These are phyloP conservation scores for Beroe forskalii DNA, from an alignment of 37 sponge, comb jelly and placozoan species.

Conservation along the genomic window DNA sequence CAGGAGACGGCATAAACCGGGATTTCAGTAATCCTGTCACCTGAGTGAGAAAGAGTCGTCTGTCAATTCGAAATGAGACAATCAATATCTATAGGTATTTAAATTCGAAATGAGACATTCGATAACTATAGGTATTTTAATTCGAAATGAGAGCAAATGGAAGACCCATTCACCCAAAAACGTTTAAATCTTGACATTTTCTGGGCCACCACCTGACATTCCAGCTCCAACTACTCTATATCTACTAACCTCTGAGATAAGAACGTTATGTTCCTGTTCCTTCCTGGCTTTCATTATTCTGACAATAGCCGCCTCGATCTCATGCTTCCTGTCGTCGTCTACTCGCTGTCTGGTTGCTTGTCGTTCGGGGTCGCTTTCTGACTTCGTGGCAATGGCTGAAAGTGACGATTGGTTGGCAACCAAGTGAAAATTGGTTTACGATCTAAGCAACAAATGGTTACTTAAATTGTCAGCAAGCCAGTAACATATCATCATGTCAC, in stretches of 20 bases:
- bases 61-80: too few species aligned
- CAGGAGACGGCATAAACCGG: conserved; percentile 88
- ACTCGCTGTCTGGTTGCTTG: conserved; percentile 97
- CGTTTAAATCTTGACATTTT: too few species aligned
- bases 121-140: too few species aligned
- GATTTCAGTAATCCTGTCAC: conserved; percentile 71
- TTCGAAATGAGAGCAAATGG: too few species aligned
- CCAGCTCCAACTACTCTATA: too few species aligned
- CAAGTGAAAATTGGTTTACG: too few species aligned
- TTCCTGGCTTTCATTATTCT: conserved; percentile 99
- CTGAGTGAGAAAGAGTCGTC: too few species aligned
- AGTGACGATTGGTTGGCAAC: not conserved
- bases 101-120: too few species aligned
- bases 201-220: too few species aligned
- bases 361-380: conserved; percentile 93
- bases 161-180: too few species aligned
- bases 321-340: conserved; percentile 99
- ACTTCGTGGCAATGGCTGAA: conserved; percentile 76
- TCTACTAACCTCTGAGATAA: conserved; percentile 82
- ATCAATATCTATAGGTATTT: too few species aligned
- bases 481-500: not conserved
- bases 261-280: conserved; percentile 78
- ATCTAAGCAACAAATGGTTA: not conserved
- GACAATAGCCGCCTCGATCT: conserved; percentile 98
- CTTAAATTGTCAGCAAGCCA: not conserved